These are phyloP conservation scores for Macquaria ambigua DNA, from an alignment of 2,113 vertebrate genomes.

Conservation along the genomic window DNA sequence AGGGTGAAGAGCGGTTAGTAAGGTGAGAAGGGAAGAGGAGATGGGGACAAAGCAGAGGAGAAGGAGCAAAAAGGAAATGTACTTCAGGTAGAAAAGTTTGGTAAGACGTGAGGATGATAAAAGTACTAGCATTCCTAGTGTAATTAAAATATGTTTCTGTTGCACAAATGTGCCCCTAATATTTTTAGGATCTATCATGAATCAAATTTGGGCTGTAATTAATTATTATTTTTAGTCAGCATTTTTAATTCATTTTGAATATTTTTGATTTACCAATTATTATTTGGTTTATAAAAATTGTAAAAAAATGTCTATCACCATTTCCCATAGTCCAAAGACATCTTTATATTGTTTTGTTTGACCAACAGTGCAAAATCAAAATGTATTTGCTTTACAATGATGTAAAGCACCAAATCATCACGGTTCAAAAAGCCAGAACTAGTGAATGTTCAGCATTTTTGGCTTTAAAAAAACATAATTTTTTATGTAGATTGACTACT, in stretches of 20 bases:
- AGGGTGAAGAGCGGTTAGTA: not conserved
- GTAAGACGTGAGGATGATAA: not conserved
- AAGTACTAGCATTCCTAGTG: not conserved
- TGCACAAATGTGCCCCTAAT: not conserved
- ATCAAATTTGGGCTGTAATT: no score
- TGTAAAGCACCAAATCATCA: not conserved
- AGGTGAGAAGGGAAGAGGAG: not conserved
- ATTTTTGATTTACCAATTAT: no score
- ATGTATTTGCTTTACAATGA: not conserved
- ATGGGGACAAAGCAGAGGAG: not conserved
- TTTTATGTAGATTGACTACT: no score
- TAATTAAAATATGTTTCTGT: not conserved
- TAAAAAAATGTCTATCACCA: no score
- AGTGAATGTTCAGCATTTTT: not conserved
- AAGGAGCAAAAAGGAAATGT: not conserved
- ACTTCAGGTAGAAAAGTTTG: not conserved
- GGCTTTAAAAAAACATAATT: not conserved
- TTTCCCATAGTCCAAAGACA: no score
- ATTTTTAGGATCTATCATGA: not conserved
- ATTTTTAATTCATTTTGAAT: no score
- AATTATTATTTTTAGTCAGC: not conserved
- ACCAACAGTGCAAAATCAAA: not conserved
- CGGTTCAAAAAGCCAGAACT: not conserved
- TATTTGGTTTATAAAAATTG: no score
- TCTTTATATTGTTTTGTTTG: no score